Evolutionary conservation across 1,140 invertebrate genomes (phyloP).

Genomic region (Drosophila lacertosa): DNA sequence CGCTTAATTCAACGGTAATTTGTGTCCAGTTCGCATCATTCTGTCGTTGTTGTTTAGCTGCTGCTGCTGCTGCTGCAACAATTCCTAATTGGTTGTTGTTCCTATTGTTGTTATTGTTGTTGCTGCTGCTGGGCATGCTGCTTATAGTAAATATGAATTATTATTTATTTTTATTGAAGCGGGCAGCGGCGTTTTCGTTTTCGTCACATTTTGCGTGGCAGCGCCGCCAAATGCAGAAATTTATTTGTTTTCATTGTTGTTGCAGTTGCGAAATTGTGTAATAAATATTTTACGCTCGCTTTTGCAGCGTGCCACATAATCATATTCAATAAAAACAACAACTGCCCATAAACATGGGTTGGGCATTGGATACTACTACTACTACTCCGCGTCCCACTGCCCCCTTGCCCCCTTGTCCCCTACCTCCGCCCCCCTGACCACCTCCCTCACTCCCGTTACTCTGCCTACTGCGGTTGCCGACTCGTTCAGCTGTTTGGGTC

Average conservation of each 20-base stretch:
- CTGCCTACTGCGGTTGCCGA: conserved; percentile 9
- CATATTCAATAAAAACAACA: conserved; percentile 77
- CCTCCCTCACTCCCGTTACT: neutral
- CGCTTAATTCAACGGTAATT: conserved; percentile 75
- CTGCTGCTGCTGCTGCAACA: conserved; percentile 33
- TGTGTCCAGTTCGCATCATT: conserved; percentile 36
- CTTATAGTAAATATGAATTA: conserved; percentile 75
- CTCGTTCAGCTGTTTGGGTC: conserved; percentile 71
- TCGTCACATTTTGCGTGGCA: conserved; percentile 60
- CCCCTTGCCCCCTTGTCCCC: neutral
- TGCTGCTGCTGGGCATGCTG: conserved; percentile 35
- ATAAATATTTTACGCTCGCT: conserved; percentile 79
- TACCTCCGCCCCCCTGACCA: neutral
- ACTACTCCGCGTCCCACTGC: neutral
- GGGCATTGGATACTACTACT: conserved; percentile 33
- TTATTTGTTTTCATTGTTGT: conserved; percentile 63
- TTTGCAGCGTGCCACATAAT: conserved; percentile 81
- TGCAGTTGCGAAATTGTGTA: conserved; percentile 71
- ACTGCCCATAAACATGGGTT: conserved; percentile 36
- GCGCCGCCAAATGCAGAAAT: conserved; percentile 42
- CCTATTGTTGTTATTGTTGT: conserved; percentile 4
- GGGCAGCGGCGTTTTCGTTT: conserved; percentile 52
- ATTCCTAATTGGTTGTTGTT: conserved; percentile 67
- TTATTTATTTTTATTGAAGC: conserved; percentile 77
- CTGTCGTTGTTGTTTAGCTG: conserved; percentile 68